Base-by-base conservation (phyloP, 1,140 invertebrate genomes). In the Rhysida immarginata region DNA sequence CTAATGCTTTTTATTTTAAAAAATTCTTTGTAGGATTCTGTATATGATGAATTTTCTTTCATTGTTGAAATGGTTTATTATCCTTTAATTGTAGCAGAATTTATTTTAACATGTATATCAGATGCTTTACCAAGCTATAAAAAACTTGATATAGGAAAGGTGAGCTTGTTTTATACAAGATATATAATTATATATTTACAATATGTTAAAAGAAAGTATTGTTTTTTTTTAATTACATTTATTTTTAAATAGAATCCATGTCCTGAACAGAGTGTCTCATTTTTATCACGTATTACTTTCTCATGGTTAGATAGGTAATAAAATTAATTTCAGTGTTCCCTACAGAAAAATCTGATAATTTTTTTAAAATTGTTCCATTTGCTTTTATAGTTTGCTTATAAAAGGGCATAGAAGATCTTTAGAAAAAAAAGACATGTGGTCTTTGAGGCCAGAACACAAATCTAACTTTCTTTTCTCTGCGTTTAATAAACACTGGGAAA, bases 291-390 rank as follows among this genome's bases (percentile, higher is more conserved):
- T 53, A 70, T 97, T 2, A 78, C 85, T 0, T 98, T 93, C 68
- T 79, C 82, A 53, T 99, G 95, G 95, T 95, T 96, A 68, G 85
- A 92, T 69, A 58, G 70, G 0, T 71, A 95, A 60, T 83, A 87
- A n/a, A n/a, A n/a, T n/a, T n/a, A n/a, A n/a, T n/a, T n/a, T n/a
- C n/a, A n/a, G n/a, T n/a, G n/a, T n/a, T n/a, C n/a, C n/a, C n/a
- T n/a, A n/a, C n/a, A n/a, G n/a, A n/a, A n/a, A n/a, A n/a, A n/a
- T n/a, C n/a, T n/a, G n/a, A n/a, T n/a, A n/a, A n/a, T n/a, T n/a
- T n/a, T n/a, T n/a, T 1, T 81, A 85, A 13, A 5, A 8, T 54
- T 42, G 5, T 20, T 52, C 20, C 8, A 49, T 24, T 56, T 21
- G 83, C 87, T n/a, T n/a, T n/a, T n/a, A n/a, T n/a, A n/a, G n/a